Evolutionary conservation across 2,797 vertebrate species (phyloP).

Genomic region (Clarias pachynema): DNA sequence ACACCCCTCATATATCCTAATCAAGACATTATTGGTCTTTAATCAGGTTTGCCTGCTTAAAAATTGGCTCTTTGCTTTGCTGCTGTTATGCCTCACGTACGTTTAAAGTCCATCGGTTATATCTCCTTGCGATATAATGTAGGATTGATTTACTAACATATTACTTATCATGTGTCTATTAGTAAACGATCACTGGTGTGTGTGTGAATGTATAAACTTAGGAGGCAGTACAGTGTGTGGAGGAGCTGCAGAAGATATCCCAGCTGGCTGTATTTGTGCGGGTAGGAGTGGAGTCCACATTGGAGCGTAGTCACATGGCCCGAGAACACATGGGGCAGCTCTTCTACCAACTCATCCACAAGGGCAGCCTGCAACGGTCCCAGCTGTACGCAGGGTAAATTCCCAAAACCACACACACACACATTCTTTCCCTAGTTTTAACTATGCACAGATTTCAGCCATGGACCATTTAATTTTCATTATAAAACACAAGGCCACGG

Average conservation of each 20-base stretch:
- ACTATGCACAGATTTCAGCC: neutral
- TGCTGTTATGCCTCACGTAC: neutral
- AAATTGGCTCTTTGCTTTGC: no score
- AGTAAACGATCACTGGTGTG: neutral
- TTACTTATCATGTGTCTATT: neutral
- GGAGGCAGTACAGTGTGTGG: slow-evolving; percentile 95
- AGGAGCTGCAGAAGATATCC: slow-evolving; percentile 82
- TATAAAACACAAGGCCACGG: neutral
- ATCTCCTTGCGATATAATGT: neutral
- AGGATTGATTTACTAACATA: neutral
- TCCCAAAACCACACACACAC: neutral
- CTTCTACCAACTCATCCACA: slow-evolving; percentile 87
- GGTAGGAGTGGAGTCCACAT: slow-evolving; percentile 91
- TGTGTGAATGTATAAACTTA: slow-evolving; percentile 60
- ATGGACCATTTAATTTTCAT: neutral
- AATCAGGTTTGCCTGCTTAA: neutral
- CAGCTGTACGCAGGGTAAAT: slow-evolving; percentile 92
- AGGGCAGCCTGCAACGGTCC: slow-evolving; percentile 82
- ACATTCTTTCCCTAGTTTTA: neutral
- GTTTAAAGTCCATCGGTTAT: neutral
- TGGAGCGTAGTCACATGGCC: slow-evolving; percentile 94
- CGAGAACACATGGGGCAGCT: slow-evolving; percentile 96
- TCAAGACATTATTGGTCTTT: no score
- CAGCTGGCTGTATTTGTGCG: slow-evolving; percentile 87
- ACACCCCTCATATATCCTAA: no score